A percentile compares a stretch with the other conserved stretches of the same genome.
phyloP scores from a whole-genome alignment of 2,888 invertebrate genomes.

The Pterostichus madidus region DNA sequence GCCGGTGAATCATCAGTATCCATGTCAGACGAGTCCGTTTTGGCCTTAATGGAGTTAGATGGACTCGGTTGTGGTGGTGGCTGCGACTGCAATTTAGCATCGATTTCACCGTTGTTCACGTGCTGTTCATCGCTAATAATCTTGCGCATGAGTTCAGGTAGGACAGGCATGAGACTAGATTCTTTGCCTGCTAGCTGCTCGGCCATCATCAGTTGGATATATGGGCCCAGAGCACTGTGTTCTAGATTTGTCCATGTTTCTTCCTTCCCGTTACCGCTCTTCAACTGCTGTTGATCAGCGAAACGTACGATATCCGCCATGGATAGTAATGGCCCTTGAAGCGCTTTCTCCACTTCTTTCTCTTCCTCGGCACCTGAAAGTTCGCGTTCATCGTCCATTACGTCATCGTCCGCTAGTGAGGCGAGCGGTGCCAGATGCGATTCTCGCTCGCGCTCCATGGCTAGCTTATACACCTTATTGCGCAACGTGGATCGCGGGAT shows the following conservation, averaged over 20 bases:
- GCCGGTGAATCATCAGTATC: constrained; percentile 81
- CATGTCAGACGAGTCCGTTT: constrained; percentile 75
- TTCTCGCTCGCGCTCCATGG: constrained; percentile 85
- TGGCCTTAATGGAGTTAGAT: constrained; percentile 75
- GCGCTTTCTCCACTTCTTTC: constrained; percentile 81
- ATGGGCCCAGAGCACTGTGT: constrained; percentile 78
- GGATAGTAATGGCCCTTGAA: constrained; percentile 80
- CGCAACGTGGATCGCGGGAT: constrained; percentile 97
- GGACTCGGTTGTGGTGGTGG: constrained; percentile 75
- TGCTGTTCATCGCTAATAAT: constrained; percentile 80
- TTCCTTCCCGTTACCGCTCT: constrained; percentile 75
- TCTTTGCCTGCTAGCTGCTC: constrained; percentile 73
- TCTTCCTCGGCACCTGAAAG: constrained; percentile 81
- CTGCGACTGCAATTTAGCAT: constrained; percentile 55
- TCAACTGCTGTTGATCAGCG: constrained; percentile 77
- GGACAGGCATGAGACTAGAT: constrained; percentile 74
- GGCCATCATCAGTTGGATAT: constrained; percentile 79
- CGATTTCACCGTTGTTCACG: constrained; percentile 71
- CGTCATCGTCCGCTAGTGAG: constrained; percentile 76
- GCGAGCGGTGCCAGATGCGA: constrained; percentile 78
- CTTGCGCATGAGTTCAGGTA: constrained; percentile 80
- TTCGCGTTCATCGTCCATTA: constrained; percentile 81
- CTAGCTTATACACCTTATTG: constrained; percentile 95
- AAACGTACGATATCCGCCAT: constrained; percentile 82
- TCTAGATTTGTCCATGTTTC: constrained; percentile 77